These are phyloP conservation scores for Pterocles burchelli DNA, from an alignment of 2,113 vertebrate species.

Conservation along the genomic window DNA sequence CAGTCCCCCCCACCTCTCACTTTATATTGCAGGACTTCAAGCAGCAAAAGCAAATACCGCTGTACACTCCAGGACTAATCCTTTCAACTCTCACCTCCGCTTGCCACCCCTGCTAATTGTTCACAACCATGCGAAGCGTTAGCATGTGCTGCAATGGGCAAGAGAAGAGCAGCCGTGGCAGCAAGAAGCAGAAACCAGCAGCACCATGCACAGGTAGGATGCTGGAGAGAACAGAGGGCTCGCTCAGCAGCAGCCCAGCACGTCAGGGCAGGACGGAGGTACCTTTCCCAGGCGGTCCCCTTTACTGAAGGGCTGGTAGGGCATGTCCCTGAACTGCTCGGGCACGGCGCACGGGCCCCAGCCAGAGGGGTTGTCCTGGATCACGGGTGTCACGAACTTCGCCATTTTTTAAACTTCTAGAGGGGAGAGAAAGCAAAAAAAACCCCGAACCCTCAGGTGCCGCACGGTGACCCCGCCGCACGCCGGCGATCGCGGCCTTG, in stretches of 20 bases:
- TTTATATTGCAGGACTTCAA: fast-evolving
- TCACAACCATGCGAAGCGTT: fast-evolving
- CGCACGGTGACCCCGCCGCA: not conserved
- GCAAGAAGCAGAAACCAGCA: fast-evolving
- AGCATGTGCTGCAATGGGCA: fast-evolving
- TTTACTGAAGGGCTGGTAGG: slow-evolving; percentile 98
- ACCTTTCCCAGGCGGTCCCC: slow-evolving; percentile 98
- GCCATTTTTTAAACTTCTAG: slow-evolving; percentile 82
- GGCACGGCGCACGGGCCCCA: slow-evolving; percentile 98
- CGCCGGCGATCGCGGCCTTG: not conserved
- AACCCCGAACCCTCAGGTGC: fast-evolving
- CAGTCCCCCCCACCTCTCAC: not conserved
- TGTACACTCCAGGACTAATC: fast-evolving
- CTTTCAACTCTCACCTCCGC: not conserved
- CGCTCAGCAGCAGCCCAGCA: fast-evolving
- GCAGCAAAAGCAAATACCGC: not conserved
- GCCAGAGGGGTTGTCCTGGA: slow-evolving; percentile 96
- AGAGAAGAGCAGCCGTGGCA: fast-evolving
- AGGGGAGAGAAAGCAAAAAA: fast-evolving
- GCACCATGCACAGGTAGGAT: not conserved
- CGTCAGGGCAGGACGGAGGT: fast-evolving
- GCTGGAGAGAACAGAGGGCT: no score
- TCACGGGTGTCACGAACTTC: slow-evolving; percentile 94
- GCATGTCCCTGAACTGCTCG: slow-evolving; percentile 98
- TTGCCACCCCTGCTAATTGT: not conserved